phyloP scores from a whole-genome alignment of 2,797 vertebrate species.

The Gymnopithys bicolor region DNA sequence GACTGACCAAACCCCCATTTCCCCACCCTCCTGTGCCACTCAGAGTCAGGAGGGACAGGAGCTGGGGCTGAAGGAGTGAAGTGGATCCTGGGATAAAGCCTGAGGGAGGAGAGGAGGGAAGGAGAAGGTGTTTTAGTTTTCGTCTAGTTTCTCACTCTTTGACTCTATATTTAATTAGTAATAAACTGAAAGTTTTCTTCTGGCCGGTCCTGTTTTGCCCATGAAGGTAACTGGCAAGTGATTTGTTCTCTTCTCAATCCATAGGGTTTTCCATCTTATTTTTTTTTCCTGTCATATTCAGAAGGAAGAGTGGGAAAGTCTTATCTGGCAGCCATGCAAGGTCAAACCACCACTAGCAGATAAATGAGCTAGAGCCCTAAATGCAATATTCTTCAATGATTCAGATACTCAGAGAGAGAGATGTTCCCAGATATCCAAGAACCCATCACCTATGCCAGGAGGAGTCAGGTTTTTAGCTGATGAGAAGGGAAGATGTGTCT shows the following conservation, averaged over 20 bases:
- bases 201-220: background rate
- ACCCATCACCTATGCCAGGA: background rate
- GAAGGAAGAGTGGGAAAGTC: no score
- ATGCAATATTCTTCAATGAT: background rate
- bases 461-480: background rate
- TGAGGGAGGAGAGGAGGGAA: background rate
- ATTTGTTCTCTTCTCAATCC: background rate
- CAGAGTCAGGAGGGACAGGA: background rate
- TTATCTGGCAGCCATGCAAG: background rate
- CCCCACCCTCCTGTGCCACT: rapidly evolving
- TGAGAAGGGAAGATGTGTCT: background rate
- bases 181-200: background rate
- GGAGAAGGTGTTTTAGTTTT: background rate
- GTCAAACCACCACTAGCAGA: background rate
- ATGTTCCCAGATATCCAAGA: background rate
- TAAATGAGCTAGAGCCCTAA: background rate
- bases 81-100: background rate
- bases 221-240: background rate
- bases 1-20: background rate
- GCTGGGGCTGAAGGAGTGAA: background rate
- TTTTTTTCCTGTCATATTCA: background rate
- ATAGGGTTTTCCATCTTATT: background rate
- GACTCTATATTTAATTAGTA: background rate
- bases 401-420: background rate
- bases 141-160: background rate